Evolutionary conservation across 2,888 invertebrate genomes (phyloP).

Genomic region (Mycogona germanica): DNA sequence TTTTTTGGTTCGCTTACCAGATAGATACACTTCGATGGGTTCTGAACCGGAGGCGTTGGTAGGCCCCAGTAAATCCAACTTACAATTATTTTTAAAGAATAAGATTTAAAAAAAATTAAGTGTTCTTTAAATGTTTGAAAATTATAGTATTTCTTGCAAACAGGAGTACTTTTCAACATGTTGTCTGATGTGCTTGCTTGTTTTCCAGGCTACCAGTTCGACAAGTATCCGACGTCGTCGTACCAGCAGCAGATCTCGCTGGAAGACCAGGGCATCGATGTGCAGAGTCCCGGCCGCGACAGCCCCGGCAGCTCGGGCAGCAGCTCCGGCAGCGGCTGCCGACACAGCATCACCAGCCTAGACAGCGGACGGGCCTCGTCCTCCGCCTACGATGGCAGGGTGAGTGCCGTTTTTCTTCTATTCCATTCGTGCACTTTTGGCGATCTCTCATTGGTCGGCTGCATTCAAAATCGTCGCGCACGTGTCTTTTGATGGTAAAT

Average conservation of each 20-base stretch:
- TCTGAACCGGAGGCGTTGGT: too few relatives aligned
- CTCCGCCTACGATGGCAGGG: constrained; percentile 30
- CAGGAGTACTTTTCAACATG: too few relatives aligned
- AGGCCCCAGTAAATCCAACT: too few relatives aligned
- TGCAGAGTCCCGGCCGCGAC: constrained; percentile 81
- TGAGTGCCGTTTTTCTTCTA: constrained; percentile 7
- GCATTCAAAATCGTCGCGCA: not conserved
- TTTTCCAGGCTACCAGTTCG: constrained; percentile 12
- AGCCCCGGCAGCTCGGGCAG: constrained; percentile 53
- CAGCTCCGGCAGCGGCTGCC: constrained; percentile 42
- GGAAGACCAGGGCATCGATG: constrained; percentile 75
- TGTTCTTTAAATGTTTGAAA: too few relatives aligned
- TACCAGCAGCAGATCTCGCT: constrained; percentile 70
- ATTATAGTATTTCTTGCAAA: too few relatives aligned
- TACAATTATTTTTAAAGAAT: too few relatives aligned
- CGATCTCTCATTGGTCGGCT: not conserved
- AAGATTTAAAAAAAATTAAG: too few relatives aligned
- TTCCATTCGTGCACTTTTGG: not conserved
- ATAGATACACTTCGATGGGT: too few relatives aligned
- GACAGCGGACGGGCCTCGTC: constrained; percentile 84
- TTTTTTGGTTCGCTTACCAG: too few relatives aligned
- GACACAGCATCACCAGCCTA: constrained; percentile 71
- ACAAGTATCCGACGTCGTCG: constrained; percentile 40
- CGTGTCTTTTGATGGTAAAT: too few relatives aligned
- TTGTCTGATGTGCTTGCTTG: too few relatives aligned